A percentile compares a stretch with the other conserved stretches of the same genome.
phyloP scores from a whole-genome alignment of 2,888 invertebrate genomes.

The Drosophila nigricruria region DNA sequence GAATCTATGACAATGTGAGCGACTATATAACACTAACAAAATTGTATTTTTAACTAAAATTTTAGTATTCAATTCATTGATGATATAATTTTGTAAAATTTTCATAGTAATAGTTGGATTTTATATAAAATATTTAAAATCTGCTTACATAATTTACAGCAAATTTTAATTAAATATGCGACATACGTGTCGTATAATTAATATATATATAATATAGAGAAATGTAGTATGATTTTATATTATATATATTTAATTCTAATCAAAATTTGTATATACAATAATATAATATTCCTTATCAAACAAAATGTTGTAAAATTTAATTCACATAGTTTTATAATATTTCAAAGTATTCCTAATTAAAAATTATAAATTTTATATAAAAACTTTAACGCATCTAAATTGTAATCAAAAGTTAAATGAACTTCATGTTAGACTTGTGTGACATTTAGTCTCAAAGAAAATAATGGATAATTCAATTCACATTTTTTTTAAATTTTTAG shows the following conservation, averaged over 20 bases:
- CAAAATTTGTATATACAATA: too few species aligned
- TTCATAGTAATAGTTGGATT: not conserved
- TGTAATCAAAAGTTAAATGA: too few species aligned
- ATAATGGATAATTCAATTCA: not conserved
- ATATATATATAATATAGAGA: not conserved
- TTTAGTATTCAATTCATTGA: not conserved
- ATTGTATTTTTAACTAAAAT: not conserved
- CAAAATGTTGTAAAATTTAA: too few species aligned
- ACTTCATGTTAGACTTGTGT: too few species aligned
- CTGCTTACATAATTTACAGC: not conserved
- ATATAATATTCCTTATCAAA: too few species aligned
- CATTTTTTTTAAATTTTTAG: not conserved
- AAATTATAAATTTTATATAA: too few species aligned
- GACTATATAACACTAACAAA: not conserved
- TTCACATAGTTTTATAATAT: not conserved
- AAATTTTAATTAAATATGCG: not conserved
- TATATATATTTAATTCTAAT: not conserved
- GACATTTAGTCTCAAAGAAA: too few species aligned
- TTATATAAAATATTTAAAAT: not conserved
- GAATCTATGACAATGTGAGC: not conserved
- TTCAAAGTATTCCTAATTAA: too few species aligned
- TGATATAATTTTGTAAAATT: not conserved
- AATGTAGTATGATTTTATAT: not conserved
- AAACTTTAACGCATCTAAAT: too few species aligned
- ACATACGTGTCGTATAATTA: not conserved